phyloP scores from a whole-genome alignment of 2,797 vertebrate species.

The Uromys caudimaculatus region DNA sequence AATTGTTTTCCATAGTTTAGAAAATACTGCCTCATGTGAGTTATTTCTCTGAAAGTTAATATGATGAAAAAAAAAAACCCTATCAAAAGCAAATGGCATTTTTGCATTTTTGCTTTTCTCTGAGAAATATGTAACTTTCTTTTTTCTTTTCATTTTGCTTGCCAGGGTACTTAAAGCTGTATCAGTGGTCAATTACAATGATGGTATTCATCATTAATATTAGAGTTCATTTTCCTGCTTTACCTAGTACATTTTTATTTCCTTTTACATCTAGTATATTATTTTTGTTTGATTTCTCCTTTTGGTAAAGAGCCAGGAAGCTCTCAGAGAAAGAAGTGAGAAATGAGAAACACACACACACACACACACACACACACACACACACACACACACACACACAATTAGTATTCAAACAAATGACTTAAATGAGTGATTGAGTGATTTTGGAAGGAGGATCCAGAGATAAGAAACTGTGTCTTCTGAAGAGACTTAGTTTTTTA shows the following conservation, averaged over 20 bases:
- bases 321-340: not conserved
- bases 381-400: too few relatives aligned
- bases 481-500: slow-evolving; percentile 3
- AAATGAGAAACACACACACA: not conserved
- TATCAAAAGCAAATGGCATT: not conserved
- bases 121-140: slow-evolving; percentile 35
- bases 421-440: not conserved
- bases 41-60: not conserved
- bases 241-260: not conserved
- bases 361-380: too few relatives aligned
- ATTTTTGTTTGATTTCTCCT: slow-evolving; percentile 53
- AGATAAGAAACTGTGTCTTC: slow-evolving; percentile 46
- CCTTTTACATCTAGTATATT: slow-evolving; percentile 27
- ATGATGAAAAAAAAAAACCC: not conserved
- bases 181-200: slow-evolving; percentile 25
- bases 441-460: slow-evolving; percentile 30
- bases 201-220: not conserved
- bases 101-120: slow-evolving; percentile 42
- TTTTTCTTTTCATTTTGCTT: slow-evolving; percentile 55
- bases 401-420: slow-evolving; percentile 47
- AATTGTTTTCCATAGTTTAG: not conserved
- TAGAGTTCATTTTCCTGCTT: not conserved
- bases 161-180: slow-evolving; percentile 38
- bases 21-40: not conserved
- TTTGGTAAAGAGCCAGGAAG: slow-evolving; percentile 28